Conservation (phyloP, 1,140 invertebrate genomes). For the Arctopsyche grandis region DNA sequence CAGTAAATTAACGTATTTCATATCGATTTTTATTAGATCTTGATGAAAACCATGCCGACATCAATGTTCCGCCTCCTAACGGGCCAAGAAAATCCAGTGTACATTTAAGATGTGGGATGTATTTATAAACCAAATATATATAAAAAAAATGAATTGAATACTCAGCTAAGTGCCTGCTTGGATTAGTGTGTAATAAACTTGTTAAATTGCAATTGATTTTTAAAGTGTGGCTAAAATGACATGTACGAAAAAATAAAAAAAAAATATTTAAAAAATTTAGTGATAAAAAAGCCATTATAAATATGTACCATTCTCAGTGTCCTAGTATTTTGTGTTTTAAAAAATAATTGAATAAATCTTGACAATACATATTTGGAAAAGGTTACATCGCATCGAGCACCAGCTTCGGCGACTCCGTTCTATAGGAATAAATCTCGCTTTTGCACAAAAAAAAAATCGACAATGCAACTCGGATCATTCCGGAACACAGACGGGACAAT, state of each 20-base stretch:
- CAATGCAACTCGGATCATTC: neutral
- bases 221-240: slow-evolving; percentile 37
- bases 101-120: slow-evolving; percentile 78
- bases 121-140: slow-evolving; percentile 3
- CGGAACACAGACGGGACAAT: slow-evolving; percentile 3
- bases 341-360: slow-evolving; percentile 47
- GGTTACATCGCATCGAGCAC: slow-evolving; percentile 23
- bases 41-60: slow-evolving; percentile 99
- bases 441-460: slow-evolving; percentile 31
- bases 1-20: no score
- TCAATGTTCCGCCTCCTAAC: slow-evolving; percentile 99
- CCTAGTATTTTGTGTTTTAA: slow-evolving; percentile 50
- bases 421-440: slow-evolving; percentile 34
- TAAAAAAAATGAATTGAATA: slow-evolving; percentile 32
- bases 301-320: slow-evolving; percentile 52
- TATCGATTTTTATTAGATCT: slow-evolving; percentile 74
- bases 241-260: slow-evolving; percentile 29
- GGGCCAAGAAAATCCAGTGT: slow-evolving; percentile 98
- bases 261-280: slow-evolving; percentile 34
- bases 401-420: slow-evolving; percentile 16
- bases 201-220: slow-evolving; percentile 43
- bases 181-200: slow-evolving; percentile 49
- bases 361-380: slow-evolving; percentile 48
- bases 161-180: slow-evolving; percentile 63
- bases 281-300: slow-evolving; percentile 39